Evolutionary conservation across 2,113 vertebrate species (phyloP).

Genomic region (Hypomesus transpacificus): DNA sequence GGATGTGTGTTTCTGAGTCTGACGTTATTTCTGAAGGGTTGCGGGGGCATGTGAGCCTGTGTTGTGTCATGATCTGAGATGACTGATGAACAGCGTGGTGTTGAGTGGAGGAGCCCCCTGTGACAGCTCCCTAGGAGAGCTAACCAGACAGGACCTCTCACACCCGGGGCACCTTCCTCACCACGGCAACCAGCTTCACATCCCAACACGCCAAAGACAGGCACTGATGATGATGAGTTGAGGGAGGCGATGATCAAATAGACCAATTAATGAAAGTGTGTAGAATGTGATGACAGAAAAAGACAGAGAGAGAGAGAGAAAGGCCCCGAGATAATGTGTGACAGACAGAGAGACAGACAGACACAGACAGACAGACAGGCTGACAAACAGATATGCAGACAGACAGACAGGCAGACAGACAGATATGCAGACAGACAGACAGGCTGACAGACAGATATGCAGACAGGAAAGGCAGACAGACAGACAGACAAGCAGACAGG

Average conservation of each 20-base stretch:
- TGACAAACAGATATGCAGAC: too few species aligned
- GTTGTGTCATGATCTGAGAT: too few species aligned
- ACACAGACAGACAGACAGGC: neutral
- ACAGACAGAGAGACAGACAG: neutral
- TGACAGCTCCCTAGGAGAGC: neutral
- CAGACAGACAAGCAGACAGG: too few species aligned
- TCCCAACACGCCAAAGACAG: neutral
- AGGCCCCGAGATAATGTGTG: neutral
- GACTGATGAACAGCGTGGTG: too few species aligned
- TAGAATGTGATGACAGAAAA: neutral
- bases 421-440: too few species aligned
- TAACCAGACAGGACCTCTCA: neutral
- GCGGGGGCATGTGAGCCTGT: too few species aligned
- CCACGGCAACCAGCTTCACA: neutral
- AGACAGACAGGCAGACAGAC: too few species aligned
- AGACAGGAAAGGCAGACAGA: too few species aligned
- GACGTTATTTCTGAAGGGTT: too few species aligned
- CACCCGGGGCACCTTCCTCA: conserved; percentile 4
- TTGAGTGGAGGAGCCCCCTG: too few species aligned
- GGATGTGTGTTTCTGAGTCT: too few species aligned
- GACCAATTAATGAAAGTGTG: neutral
- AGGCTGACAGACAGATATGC: too few species aligned
- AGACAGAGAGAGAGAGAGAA: neutral
- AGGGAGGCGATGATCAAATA: neutral
- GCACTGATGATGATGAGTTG: neutral